Base-by-base conservation (phyloP, 2,888 invertebrate genomes). In the Reticulitermes lucifugus region DNA sequence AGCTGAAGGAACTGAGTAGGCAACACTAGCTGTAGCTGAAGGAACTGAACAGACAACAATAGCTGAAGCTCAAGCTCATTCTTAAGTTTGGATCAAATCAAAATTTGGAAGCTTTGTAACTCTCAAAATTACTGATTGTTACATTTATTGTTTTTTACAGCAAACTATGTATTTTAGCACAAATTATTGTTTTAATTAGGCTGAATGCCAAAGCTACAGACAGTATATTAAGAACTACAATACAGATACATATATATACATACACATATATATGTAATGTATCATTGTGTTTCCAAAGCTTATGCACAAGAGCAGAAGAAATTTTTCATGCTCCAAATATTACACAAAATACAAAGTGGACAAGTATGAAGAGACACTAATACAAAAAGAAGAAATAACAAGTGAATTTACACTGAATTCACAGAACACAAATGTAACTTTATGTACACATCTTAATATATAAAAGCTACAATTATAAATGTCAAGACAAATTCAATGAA, bases 311-410 rank as follows among this genome's bases (percentile, higher is more conserved):
- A 81, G 70, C 81, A 81, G 46, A 41, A 81, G 77, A 70, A 81
- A 81, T 81, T 81, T 84, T 77, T 60, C 84, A 84, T 84, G 84
- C 84, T 84, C 75, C 84, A 84, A 79, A 60, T 60, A 84, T 79
- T 79, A 84, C 84, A 84, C 55, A 60, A 41, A 84, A 77, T 77
- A 60, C 79, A 79, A 84, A 73, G 73, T 71, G 51, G 35, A 83
- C 41, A 80, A 55, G 60, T 80, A 80, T 25, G 81, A 81, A 81
- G 10, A 46, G 46, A 46, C 29, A 65, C 41, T 29, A 60, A 81
- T n/a, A 43, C 12, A 77, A 22, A 46, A 14, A 46, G 60, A 81
- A 81, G 70, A 70, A 65, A 55, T 59, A 71, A 51, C n/a, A 79
- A 79, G 22, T 60, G 14, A 77, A 77, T 84, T 35, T 84, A 43